phyloP scores from a whole-genome alignment of 2,888 invertebrate genomes.

The Microplitis deprimator region DNA sequence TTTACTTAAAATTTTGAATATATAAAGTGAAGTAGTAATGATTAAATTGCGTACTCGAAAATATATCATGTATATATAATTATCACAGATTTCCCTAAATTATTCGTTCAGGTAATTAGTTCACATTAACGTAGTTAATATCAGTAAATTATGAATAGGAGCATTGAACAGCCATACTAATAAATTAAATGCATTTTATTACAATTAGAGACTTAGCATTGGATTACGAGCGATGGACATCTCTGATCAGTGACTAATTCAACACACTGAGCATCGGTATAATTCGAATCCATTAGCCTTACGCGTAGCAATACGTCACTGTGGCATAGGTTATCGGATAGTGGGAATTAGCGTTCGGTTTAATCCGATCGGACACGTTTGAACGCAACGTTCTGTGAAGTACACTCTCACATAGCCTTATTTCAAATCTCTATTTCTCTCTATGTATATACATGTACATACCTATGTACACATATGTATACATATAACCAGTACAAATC shows the following conservation, averaged over 20 bases:
- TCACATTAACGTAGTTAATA: too few species aligned
- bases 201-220: slow-evolving; percentile 10
- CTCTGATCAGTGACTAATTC: slow-evolving; percentile 35
- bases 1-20: too few species aligned
- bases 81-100: too few species aligned
- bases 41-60: too few species aligned
- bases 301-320: slow-evolving; percentile 40
- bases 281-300: slow-evolving; percentile 43
- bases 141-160: too few species aligned
- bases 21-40: too few species aligned
- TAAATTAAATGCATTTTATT: slow-evolving; percentile 7
- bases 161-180: background rate
- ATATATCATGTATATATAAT: too few species aligned
- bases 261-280: slow-evolving; percentile 33
- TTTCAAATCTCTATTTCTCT: slow-evolving; percentile 38
- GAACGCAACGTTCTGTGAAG: slow-evolving; percentile 39
- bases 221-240: slow-evolving; percentile 25
- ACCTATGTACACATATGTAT: background rate
- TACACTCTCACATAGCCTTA: slow-evolving; percentile 47
- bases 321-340: slow-evolving; percentile 44
- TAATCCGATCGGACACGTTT: slow-evolving; percentile 52
- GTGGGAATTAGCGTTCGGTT: slow-evolving; percentile 50
- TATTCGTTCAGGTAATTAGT: too few species aligned
- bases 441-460: slow-evolving; percentile 13
- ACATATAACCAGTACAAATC: background rate